These are phyloP conservation scores for Oreochromis niloticus DNA, from an alignment of 2,113 vertebrate species.

Conservation along the genomic window DNA sequence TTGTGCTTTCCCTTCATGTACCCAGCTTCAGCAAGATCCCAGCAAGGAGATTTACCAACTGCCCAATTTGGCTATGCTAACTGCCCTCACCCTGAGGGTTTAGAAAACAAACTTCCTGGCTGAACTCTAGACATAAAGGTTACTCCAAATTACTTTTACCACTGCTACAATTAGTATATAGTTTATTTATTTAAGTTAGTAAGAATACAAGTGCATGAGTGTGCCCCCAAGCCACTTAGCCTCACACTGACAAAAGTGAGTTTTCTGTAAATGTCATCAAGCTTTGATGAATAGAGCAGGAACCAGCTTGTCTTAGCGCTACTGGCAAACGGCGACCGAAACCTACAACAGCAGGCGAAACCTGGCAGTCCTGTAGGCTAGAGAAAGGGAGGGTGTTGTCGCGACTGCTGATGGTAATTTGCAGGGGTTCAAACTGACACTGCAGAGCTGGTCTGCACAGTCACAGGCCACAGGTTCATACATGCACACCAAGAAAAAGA, in stretches of 20 bases:
- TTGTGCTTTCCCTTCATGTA: background rate
- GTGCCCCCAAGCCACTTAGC: constrained; percentile 24
- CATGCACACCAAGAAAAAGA: constrained; percentile 25
- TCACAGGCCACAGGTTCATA: constrained; percentile 53
- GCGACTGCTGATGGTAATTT: constrained; percentile 33
- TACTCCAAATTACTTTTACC: background rate
- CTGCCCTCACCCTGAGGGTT: constrained; percentile 1
- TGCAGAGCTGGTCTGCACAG: constrained; percentile 69
- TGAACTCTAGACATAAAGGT: background rate
- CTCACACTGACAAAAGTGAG: background rate
- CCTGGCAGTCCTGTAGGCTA: constrained; percentile 62
- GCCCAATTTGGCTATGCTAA: background rate
- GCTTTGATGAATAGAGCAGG: constrained; percentile 58
- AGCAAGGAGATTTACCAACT: background rate
- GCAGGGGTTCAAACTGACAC: constrained; percentile 59
- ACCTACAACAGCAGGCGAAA: constrained; percentile 67
- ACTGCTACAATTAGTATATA: background rate
- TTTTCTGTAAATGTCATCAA: constrained; percentile 46
- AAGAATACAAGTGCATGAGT: background rate
- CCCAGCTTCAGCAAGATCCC: background rate
- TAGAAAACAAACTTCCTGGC: background rate
- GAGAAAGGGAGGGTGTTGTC: constrained; percentile 62
- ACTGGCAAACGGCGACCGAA: constrained; percentile 69
- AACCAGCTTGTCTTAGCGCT: constrained; percentile 59
- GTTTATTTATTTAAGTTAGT: background rate